These are phyloP conservation scores for Gnathonemus longibarbis DNA, from an alignment of 2,113 vertebrate species.

Conservation along the genomic window DNA sequence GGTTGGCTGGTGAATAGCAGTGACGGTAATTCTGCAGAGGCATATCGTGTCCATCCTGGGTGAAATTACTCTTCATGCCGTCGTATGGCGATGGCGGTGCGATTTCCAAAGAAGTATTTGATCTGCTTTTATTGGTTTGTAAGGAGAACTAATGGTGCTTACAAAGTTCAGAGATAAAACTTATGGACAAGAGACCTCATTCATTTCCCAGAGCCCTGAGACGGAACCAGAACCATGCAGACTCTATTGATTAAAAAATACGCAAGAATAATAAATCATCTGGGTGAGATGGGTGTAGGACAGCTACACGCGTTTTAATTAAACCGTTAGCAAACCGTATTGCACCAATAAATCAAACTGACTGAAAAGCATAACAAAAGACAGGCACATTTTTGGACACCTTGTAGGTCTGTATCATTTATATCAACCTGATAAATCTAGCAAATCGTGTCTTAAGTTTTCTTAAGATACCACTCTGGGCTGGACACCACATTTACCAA, in stretches of 20 bases:
- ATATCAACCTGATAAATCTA: neutral
- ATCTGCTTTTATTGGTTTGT: neutral
- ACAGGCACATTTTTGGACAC: neutral
- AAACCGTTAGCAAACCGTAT: slow-evolving; percentile 5
- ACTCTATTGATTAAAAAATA: neutral
- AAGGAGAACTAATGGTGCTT: neutral
- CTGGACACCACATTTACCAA: neutral
- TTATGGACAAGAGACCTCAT: neutral
- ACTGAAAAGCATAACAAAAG: neutral
- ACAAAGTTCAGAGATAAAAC: neutral
- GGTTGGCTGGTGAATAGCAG: neutral
- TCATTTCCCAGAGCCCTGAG: neutral
- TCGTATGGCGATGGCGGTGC: neutral
- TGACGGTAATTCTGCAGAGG: neutral
- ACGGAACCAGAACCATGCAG: neutral
- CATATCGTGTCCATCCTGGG: neutral
- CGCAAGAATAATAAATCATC: neutral
- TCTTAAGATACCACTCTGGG: neutral
- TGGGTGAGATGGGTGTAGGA: neutral
- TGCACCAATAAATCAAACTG: neutral
- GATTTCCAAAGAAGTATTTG: neutral
- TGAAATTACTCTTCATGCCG: neutral
- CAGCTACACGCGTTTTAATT: neutral
- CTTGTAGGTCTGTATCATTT: neutral
- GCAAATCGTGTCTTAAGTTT: neutral